phyloP scores from a whole-genome alignment of 1,140 invertebrate species.

The Platyscapa corneri region DNA sequence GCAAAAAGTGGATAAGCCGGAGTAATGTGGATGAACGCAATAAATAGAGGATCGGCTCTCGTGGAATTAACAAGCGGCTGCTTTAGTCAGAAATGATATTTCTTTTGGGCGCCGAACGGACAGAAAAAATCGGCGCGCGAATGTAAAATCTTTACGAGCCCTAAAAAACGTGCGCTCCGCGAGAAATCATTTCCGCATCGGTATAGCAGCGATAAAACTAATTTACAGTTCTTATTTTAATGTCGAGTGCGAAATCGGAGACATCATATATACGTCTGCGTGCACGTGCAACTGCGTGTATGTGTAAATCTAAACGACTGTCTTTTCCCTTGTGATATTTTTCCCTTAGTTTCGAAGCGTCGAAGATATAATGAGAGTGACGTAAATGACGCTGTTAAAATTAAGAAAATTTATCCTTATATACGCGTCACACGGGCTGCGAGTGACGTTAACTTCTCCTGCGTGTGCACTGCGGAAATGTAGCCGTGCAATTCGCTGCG shows the following conservation, averaged over 20 bases:
- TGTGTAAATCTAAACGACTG: background rate
- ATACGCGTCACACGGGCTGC: background rate
- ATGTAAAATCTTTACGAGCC: slow-evolving; percentile 52
- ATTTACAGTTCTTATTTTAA: slow-evolving; percentile 43
- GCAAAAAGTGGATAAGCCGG: background rate
- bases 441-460: slow-evolving; percentile 6
- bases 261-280: background rate
- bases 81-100: slow-evolving; percentile 41
- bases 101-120: background rate
- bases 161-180: slow-evolving; percentile 22
- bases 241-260: slow-evolving; percentile 22
- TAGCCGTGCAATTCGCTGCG: background rate
- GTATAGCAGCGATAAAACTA: slow-evolving; percentile 22
- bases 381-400: slow-evolving; percentile 19
- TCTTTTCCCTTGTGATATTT: slow-evolving; percentile 12
- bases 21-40: background rate
- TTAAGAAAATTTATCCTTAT: slow-evolving; percentile 11
- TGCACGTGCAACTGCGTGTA: too few relatives aligned
- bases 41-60: background rate
- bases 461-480: background rate
- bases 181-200: slow-evolving; percentile 46
- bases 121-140: slow-evolving; percentile 27
- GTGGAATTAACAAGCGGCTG: slow-evolving; percentile 17
- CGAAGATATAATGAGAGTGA: background rate
- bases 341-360: background rate